Conservation (phyloP, 2,113 vertebrate species). For the Mystacornis crossleyi region DNA sequence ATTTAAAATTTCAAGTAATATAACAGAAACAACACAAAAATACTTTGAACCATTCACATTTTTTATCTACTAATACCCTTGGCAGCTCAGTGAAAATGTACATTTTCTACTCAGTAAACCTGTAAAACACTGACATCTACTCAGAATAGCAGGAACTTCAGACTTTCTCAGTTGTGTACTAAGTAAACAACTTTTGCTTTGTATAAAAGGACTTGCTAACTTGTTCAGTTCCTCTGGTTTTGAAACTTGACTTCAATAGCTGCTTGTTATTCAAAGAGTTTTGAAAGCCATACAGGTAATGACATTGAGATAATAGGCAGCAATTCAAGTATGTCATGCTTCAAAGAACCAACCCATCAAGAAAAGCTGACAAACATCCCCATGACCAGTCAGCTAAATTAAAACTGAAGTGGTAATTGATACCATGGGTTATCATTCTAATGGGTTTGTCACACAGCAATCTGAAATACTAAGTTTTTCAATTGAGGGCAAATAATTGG, state of each 20-base stretch:
- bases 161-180: slow-evolving; percentile 36
- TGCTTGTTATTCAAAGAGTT: slow-evolving; percentile 72
- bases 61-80: background rate
- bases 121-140: slow-evolving; percentile 47
- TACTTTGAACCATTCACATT: background rate
- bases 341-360: slow-evolving; percentile 64
- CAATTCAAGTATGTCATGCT: slow-evolving; percentile 84
- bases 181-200: slow-evolving; percentile 65
- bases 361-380: slow-evolving; percentile 71
- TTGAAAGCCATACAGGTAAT: slow-evolving; percentile 74
- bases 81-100: slow-evolving; percentile 33
- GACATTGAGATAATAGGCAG: slow-evolving; percentile 84
- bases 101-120: slow-evolving; percentile 55
- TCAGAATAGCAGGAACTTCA: slow-evolving; percentile 55
- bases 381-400: slow-evolving; percentile 73
- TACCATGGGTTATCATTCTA: slow-evolving; percentile 77
- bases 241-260: slow-evolving; percentile 65
- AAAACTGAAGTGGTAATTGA: slow-evolving; percentile 84
- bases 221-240: slow-evolving; percentile 58
- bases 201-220: slow-evolving; percentile 53
- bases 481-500: slow-evolving; percentile 57
- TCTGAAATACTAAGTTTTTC: slow-evolving; percentile 77
- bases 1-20: background rate
- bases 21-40: background rate
- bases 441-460: slow-evolving; percentile 79